Percentiles rank a stretch among this genome's conserved stretches.
Evolutionary conservation across 1,140 invertebrate species (phyloP).

Genomic region (Pararge aegeria): DNA sequence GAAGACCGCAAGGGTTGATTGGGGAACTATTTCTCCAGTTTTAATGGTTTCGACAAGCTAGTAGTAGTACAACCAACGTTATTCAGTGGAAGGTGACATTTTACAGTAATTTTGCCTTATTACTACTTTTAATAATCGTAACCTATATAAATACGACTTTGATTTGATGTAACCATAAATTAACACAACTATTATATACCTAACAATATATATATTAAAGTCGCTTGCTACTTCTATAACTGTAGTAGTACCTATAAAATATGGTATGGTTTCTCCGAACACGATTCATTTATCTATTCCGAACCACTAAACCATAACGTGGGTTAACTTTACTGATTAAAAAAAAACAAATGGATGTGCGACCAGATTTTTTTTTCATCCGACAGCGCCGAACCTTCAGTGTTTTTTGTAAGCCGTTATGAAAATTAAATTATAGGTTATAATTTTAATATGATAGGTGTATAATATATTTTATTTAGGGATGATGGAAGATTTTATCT

Average conservation of each 20-base stretch:
- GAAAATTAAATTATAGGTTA: conserved; percentile 79
- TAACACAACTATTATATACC: no score
- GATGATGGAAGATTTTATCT: conserved; percentile 26
- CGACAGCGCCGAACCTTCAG: conserved; percentile 60
- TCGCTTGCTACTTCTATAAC: conserved; percentile 1
- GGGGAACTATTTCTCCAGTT: no score
- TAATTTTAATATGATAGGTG: conserved; percentile 77
- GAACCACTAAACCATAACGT: conserved; percentile 59
- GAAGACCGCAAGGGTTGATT: no score
- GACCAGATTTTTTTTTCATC: conserved; percentile 58
- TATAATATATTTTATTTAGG: conserved; percentile 60
- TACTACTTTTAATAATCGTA: no score
- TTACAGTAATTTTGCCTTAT: no score
- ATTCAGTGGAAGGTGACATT: no score
- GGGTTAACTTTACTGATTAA: conserved; percentile 46
- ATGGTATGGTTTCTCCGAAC: conserved; percentile 58
- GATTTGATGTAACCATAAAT: no score
- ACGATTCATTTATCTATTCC: conserved; percentile 61
- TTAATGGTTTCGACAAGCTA: no score
- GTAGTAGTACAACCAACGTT: no score
- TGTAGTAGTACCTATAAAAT: conserved; percentile 35
- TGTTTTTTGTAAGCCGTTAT: conserved; percentile 63
- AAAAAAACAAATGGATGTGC: conserved; percentile 68
- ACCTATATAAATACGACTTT: no score
- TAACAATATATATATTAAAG: no score